Evolutionary conservation across 2,888 invertebrate species (phyloP), one percentile per base, ranked within the genome.

Genomic region (Lasiommata megera): DNA sequence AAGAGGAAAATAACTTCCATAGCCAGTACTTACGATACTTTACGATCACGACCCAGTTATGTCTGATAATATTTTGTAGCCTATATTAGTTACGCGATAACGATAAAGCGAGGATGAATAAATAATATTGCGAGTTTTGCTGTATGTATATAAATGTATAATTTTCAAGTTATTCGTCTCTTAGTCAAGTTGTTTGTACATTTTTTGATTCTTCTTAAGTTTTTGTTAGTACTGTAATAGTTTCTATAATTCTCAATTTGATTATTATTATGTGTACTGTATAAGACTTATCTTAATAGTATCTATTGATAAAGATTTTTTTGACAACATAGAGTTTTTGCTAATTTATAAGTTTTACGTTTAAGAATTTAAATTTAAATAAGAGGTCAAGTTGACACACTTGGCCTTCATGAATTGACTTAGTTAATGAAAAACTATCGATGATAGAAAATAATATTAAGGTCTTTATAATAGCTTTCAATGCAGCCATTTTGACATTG

Each of bases 1-100:
- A 66, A 66, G 63, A 62, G 64, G 61, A 66, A 66, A 68, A 69
- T 69, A 66, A 69, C 64, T 58, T 62, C 38, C 40, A 50, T 46
- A 38, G 61, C 52, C 54, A 38, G 53, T 53, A n/a, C n/a, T n/a
- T n/a, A n/a, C n/a, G 57, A 16, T 51, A 40, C 56, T 65, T 65
- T 63, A 65, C 55, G 63, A 60, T 59, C 56, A 54, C 38, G 50
- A 51, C 36, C 57, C 40, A 63, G 55, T 56, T 65, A 46, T 18
- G 60, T 34, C 41, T 23, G 54, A 60, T 53, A 58, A 53, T 52
- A 60, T 52, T 43, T 62, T 60, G 51, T 56, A 41, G 8, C 14
- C 29, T 37, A 41, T 36, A 53, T n/a, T n/a, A 34, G 23, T 47
- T 18, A 9, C 37, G 53, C 36, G 36, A 51, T 23, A 29, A 47